phyloP scores from a whole-genome alignment of 2,797 vertebrate species.

The Yasuhikotakia modesta region DNA sequence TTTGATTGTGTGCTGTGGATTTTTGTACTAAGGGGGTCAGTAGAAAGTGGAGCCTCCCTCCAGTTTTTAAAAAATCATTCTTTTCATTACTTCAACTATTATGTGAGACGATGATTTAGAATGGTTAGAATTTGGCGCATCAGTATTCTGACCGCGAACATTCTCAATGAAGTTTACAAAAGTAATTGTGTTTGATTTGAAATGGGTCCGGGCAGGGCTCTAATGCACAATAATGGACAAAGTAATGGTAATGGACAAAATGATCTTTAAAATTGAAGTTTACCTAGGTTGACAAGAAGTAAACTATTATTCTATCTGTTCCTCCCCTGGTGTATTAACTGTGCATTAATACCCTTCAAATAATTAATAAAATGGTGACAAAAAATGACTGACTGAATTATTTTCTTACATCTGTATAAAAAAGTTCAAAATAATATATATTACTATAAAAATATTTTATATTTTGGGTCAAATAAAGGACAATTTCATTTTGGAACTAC shows the following conservation, averaged over 20 bases:
- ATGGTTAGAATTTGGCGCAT: slow-evolving; percentile 21
- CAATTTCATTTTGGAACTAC: too few relatives aligned
- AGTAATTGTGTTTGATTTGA: slow-evolving; percentile 32
- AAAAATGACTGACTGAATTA: slow-evolving; percentile 31
- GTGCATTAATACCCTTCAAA: slow-evolving; percentile 81
- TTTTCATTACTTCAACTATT: slow-evolving; percentile 42
- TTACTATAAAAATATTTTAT: too few relatives aligned
- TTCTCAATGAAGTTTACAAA: slow-evolving; percentile 42
- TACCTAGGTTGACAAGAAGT: slow-evolving; percentile 60
- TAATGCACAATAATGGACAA: slow-evolving; percentile 44
- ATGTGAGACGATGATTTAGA: slow-evolving; percentile 28
- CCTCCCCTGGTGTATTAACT: slow-evolving; percentile 81
- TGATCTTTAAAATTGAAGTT: slow-evolving; percentile 61
- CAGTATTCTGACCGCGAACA: slow-evolving; percentile 9
- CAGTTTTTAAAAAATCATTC: slow-evolving; percentile 38
- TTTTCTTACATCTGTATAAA: background rate
- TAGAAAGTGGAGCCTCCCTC: slow-evolving; percentile 67
- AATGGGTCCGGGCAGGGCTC: background rate
- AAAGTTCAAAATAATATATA: too few relatives aligned
- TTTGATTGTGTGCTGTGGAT: slow-evolving; percentile 79
- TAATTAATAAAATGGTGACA: slow-evolving; percentile 83
- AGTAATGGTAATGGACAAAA: slow-evolving; percentile 29
- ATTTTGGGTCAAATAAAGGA: background rate
- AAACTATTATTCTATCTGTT: slow-evolving; percentile 75
- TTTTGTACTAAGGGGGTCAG: slow-evolving; percentile 77